phyloP scores from a whole-genome alignment of 2,113 vertebrate species.

The Madoqua kirkii region DNA sequence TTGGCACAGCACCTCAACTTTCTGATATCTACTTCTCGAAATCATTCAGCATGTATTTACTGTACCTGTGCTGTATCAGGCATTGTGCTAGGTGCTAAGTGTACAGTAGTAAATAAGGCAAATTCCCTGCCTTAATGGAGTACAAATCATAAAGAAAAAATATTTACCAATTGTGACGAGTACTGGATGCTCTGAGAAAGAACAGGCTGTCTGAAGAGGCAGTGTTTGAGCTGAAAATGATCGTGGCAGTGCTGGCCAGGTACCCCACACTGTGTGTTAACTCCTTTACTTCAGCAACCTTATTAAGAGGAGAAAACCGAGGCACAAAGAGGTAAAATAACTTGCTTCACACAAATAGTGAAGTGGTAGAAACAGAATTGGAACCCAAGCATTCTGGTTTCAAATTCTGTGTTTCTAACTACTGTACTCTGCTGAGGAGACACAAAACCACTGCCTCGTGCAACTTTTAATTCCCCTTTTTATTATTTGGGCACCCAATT shows the following conservation, averaged over 20 bases:
- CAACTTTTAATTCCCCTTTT: background rate
- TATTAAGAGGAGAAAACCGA: background rate
- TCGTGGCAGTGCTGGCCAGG: background rate
- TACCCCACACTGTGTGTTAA: background rate
- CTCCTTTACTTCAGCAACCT: background rate
- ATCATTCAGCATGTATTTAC: background rate
- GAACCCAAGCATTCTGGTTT: background rate
- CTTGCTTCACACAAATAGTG: background rate
- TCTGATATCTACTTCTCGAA: background rate
- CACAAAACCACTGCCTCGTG: background rate
- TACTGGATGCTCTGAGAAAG: background rate
- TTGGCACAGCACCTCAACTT: background rate
- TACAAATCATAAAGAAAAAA: background rate
- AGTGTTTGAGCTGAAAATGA: background rate
- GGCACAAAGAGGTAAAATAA: background rate
- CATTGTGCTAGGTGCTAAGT: background rate
- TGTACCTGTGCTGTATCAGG: background rate
- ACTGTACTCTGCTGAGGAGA: background rate
- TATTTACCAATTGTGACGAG: background rate
- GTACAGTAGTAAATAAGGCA: background rate
- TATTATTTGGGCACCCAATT: conserved; percentile 40
- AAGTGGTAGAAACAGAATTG: background rate
- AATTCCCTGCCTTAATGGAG: background rate
- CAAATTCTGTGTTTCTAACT: background rate
- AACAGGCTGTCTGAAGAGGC: background rate